These are phyloP conservation scores for Carettochelys insculpta DNA, from an alignment of 2,113 vertebrate species.

Conservation along the genomic window DNA sequence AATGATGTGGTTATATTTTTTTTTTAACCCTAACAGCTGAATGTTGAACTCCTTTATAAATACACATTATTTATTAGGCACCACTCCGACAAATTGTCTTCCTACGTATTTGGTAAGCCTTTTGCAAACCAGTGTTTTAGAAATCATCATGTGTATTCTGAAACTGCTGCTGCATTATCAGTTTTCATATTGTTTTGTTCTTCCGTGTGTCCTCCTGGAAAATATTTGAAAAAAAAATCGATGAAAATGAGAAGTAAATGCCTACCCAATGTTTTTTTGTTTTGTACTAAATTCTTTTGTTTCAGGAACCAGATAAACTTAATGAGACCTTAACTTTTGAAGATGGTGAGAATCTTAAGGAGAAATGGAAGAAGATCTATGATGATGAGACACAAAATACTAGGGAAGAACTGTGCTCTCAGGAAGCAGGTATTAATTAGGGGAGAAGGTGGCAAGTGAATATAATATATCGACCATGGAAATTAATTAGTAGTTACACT, in stretches of 20 bases:
- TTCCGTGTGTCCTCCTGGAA: not conserved
- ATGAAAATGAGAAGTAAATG: not conserved
- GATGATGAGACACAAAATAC: slow-evolving; percentile 38
- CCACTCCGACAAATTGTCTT: not conserved
- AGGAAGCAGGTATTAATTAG: slow-evolving; percentile 64
- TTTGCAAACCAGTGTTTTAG: not conserved
- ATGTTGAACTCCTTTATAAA: not conserved
- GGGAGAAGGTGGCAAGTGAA: not conserved
- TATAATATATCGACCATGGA: not conserved
- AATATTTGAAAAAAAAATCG: not conserved
- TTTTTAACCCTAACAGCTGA: not conserved
- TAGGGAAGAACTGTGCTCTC: slow-evolving; percentile 28
- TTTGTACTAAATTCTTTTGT: slow-evolving; percentile 22
- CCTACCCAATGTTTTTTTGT: not conserved
- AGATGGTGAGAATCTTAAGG: slow-evolving; percentile 70
- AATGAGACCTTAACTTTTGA: slow-evolving; percentile 78
- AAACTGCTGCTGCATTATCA: not conserved
- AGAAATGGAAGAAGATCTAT: slow-evolving; percentile 46
- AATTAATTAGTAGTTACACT: not conserved
- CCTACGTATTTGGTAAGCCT: not conserved
- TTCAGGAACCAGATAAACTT: slow-evolving; percentile 73
- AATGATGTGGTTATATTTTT: not conserved
- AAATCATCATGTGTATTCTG: not conserved
- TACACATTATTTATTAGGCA: not conserved
- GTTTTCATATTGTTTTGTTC: not conserved